Conservation (phyloP, 2,888 invertebrate genomes). For the Nymphalis c-album region DNA sequence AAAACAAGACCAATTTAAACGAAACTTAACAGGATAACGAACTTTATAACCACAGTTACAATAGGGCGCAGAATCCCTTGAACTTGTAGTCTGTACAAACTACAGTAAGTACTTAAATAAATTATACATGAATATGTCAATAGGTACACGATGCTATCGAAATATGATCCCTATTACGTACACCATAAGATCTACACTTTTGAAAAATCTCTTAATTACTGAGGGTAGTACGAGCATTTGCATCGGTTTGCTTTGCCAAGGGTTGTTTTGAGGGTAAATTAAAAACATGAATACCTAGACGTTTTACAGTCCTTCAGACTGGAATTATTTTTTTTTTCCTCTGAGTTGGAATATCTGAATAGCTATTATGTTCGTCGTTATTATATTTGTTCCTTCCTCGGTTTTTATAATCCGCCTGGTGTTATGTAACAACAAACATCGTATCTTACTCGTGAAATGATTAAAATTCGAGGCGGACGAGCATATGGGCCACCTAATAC, state of each 20-base stretch:
- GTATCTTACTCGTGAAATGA: too few relatives aligned
- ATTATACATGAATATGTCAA: conserved; percentile 15
- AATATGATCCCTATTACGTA: conserved; percentile 6
- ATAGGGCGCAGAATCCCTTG: neutral
- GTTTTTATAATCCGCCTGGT: neutral
- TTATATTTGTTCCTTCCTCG: neutral
- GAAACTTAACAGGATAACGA: neutral
- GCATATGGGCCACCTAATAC: too few relatives aligned
- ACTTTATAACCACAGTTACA: neutral
- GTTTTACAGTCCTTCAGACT: conserved; percentile 31
- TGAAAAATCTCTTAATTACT: conserved; percentile 16
- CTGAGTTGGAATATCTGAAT: neutral
- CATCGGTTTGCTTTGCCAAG: conserved; percentile 30
- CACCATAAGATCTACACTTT: neutral
- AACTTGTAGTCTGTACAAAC: neutral
- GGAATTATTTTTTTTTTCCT: conserved; percentile 27
- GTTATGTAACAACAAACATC: too few relatives aligned
- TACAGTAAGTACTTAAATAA: conserved; percentile 5
- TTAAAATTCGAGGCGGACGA: too few relatives aligned
- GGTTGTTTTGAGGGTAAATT: conserved; percentile 23
- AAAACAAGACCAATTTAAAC: neutral
- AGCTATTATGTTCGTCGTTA: neutral
- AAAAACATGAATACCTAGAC: conserved; percentile 29
- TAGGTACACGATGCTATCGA: neutral
- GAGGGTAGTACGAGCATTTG: conserved; percentile 20